Evolutionary conservation across 2,113 vertebrate species (phyloP), one percentile per base, ranked within the genome.

Genomic region (Aspiorhynchus laticeps): DNA sequence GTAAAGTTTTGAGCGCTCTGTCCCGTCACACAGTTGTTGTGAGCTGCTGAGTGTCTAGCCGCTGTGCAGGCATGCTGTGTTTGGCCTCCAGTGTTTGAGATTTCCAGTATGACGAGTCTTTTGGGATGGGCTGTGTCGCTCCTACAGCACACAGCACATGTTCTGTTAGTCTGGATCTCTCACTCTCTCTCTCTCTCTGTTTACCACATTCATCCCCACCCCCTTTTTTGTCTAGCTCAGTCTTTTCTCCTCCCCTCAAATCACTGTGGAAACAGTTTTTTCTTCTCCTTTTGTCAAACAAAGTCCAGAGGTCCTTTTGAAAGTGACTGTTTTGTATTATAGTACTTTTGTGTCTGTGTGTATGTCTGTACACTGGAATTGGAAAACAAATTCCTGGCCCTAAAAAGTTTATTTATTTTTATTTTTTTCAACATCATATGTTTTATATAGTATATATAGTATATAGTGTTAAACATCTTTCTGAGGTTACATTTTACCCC

Each of bases 171-270:
- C 33, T 6, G 53, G 19, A 36, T n/a, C 43, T 53, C n/a, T 67
- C 36, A 77, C n/a, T 78, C 24, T 78, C 38, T 82, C 48, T 31
- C 7, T 80, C 33, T 88, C 43, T 69, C 59, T 77, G 36, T 83
- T 84, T 86, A 74, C 73, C 80, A 73, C 61, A 7, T 56, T 38
- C 17, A 71, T 63, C 67, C 75, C 78, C 90, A 71, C 91, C 90
- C 85, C 90, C 92, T 91, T 87, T 87, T 90, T 75, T 51, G 74
- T 77, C 51, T 87, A 43, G 76, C 83, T 59, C 80, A 38, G 31
- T 71, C 48, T 38, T 84, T 86, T 87, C 83, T 75, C 88, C 90
- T 88, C 89, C 87, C 89, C 85, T 91, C 84, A 87, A 78, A 87
- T 86, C 84, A 86, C 89, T 74, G 67, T 88, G 89, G 89, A 81